Percentiles rank a stretch among this genome's conserved stretches.
Conservation (phyloP, 2,888 invertebrate species). For the Zhengitettix transpicula region DNA sequence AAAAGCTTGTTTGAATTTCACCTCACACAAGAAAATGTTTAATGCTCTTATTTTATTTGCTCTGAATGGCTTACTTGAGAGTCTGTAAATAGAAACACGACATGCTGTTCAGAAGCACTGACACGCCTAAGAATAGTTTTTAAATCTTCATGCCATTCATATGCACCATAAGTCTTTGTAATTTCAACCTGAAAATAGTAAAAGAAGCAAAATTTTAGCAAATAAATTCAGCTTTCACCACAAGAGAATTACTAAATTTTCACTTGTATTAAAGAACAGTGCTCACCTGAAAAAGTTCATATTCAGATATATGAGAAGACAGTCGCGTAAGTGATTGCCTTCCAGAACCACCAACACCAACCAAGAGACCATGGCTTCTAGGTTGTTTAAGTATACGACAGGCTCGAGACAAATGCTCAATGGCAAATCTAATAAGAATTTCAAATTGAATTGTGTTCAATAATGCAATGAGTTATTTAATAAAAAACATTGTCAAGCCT, state of each 20-base stretch:
- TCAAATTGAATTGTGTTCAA: no score
- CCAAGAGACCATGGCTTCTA: slow-evolving; percentile 72
- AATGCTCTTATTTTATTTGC: no score
- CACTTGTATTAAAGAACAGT: no score
- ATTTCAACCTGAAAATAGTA: slow-evolving; percentile 59
- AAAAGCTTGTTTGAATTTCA: no score
- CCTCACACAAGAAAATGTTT: no score
- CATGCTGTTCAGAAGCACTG: slow-evolving; percentile 68
- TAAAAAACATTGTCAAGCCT: no score
- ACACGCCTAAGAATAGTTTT: slow-evolving; percentile 65
- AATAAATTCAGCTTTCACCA: no score
- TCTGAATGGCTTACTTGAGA: slow-evolving; percentile 44
- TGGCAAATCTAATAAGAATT: slow-evolving; percentile 55
- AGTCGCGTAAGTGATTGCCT: slow-evolving; percentile 78
- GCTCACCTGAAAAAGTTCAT: slow-evolving; percentile 57
- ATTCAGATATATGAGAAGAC: slow-evolving; percentile 86
- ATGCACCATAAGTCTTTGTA: slow-evolving; percentile 62
- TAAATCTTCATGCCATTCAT: slow-evolving; percentile 85
- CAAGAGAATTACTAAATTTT: no score
- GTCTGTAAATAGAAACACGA: slow-evolving; percentile 81
- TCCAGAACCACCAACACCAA: slow-evolving; percentile 88
- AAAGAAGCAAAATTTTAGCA: background rate
- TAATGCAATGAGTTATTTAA: no score
- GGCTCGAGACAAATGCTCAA: slow-evolving; percentile 85
- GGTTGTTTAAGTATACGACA: slow-evolving; percentile 85